A percentile compares a stretch with the other conserved stretches of the same genome.
phyloP scores from a whole-genome alignment of 1,140 invertebrate species.

The Bombus picipes region DNA sequence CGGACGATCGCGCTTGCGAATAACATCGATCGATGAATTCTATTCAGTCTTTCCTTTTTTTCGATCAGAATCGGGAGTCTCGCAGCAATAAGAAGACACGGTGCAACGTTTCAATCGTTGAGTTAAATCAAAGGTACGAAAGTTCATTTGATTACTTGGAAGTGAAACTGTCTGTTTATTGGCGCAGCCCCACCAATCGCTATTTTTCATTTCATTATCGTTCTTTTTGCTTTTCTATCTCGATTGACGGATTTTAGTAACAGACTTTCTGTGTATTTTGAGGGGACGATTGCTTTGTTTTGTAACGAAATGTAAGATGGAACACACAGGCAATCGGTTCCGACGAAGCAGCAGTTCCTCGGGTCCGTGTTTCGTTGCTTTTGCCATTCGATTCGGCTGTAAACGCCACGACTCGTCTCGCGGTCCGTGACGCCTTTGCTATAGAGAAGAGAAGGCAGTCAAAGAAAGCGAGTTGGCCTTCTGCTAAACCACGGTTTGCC shows the following conservation, averaged over 20 bases:
- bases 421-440: conserved; percentile 29
- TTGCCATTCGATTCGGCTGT: conserved; percentile 76
- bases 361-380: conserved; percentile 64
- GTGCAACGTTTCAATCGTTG: fast-evolving
- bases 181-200: background rate
- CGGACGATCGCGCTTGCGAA: background rate
- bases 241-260: background rate
- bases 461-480: background rate
- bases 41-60: too few species aligned
- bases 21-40: background rate
- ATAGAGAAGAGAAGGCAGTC: conserved; percentile 23
- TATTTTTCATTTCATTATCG: background rate
- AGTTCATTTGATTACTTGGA: too few species aligned
- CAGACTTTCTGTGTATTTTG: too few species aligned
- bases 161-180: too few species aligned
- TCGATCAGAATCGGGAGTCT: fast-evolving
- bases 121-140: too few species aligned
- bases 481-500: background rate
- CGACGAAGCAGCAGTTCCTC: conserved; percentile 58
- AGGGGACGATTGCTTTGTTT: background rate
- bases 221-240: background rate
- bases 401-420: conserved; percentile 70
- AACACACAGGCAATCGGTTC: conserved; percentile 65
- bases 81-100: too few species aligned
- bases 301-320: conserved; percentile 7